Base-by-base conservation (phyloP, 1,140 invertebrate species). In the Parapsyche elsis region DNA sequence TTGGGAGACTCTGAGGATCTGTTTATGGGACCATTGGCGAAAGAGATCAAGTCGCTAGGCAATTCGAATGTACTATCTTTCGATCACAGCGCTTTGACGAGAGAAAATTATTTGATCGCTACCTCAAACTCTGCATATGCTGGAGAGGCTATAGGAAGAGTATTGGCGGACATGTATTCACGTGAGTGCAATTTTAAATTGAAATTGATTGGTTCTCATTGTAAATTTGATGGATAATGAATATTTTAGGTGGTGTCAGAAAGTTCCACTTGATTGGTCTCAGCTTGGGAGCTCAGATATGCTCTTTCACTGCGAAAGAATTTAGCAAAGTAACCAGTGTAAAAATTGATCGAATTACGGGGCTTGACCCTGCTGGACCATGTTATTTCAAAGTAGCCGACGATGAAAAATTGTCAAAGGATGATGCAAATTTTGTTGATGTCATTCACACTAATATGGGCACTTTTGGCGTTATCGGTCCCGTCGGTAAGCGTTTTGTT, bases 51-150 rank as follows among this genome's bases (percentile, higher is more conserved):
- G 24, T 4, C 24, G 2, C 5, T 9, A 2, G 64, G 64, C 12
- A 26, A 24, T 26, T 0, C 24, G 2, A 67, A 67, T 24, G 64
- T 67, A 12, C 24, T 67, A n/a, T 12, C 21, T 9, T 67, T 26
- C 23, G 64, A 67, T 9, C 24, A 67, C 12, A 30, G 24, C 21
- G 14, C 2, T 30, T 9, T 67, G 24, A 26, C 64, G 4, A 30
- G 21, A 26, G 23, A 19, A 0, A 26, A 87, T 53, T 88, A 88
- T 81, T 81, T 88, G 0, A 85, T 86, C 19, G 82, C 87, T 21
- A 82, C 85, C 7, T 87, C 86, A 0, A 87, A 87, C 81, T 85
- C 87, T 61, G 82, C 84, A 5, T 87, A 86, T 80, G 86, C 88
- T 30, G 88, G 87, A 0, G 81, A 85, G 64, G 84, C 81, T 71